phyloP scores from a whole-genome alignment of 2,888 invertebrate species.

The Carcina quercana region DNA sequence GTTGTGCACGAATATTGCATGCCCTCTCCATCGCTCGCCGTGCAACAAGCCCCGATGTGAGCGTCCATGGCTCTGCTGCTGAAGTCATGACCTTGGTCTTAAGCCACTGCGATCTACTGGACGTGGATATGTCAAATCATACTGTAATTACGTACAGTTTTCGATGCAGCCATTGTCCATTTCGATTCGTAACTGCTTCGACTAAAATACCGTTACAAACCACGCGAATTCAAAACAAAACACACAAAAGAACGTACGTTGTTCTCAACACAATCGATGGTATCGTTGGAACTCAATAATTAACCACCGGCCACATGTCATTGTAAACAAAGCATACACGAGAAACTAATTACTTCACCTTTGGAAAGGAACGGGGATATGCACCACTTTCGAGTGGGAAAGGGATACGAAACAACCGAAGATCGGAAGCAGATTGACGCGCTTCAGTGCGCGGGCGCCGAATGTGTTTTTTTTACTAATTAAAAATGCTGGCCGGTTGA shows the following conservation, averaged over 20 bases:
- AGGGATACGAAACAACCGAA: slow-evolving; percentile 26
- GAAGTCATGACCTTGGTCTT: too few relatives aligned
- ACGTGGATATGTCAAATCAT: too few relatives aligned
- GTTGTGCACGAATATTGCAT: too few relatives aligned
- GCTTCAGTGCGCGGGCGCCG: slow-evolving; percentile 60
- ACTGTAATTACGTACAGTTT: too few relatives aligned
- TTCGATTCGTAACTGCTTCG: too few relatives aligned
- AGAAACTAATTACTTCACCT: slow-evolving; percentile 62
- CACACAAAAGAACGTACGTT: slow-evolving; percentile 8
- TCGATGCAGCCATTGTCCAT: too few relatives aligned
- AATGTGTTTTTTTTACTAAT: slow-evolving; percentile 63
- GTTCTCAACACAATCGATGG: slow-evolving; percentile 42
- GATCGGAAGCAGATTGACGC: slow-evolving; percentile 69
- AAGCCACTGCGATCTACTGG: too few relatives aligned
- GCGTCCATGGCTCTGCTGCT: too few relatives aligned
- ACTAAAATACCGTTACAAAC: too few relatives aligned
- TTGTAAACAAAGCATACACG: slow-evolving; percentile 63
- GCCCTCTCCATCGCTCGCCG: too few relatives aligned
- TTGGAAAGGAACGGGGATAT: slow-evolving; percentile 27
- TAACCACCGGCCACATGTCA: slow-evolving; percentile 61
- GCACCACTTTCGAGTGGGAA: slow-evolving; percentile 20
- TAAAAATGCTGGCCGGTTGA: slow-evolving; percentile 62
- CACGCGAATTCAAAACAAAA: too few relatives aligned
- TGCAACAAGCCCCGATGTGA: too few relatives aligned
- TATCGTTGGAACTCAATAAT: slow-evolving; percentile 50